Evolutionary conservation across 2,888 invertebrate species (phyloP), one percentile per base, ranked within the genome.

Genomic region (Lasioglossum pauxillum): DNA sequence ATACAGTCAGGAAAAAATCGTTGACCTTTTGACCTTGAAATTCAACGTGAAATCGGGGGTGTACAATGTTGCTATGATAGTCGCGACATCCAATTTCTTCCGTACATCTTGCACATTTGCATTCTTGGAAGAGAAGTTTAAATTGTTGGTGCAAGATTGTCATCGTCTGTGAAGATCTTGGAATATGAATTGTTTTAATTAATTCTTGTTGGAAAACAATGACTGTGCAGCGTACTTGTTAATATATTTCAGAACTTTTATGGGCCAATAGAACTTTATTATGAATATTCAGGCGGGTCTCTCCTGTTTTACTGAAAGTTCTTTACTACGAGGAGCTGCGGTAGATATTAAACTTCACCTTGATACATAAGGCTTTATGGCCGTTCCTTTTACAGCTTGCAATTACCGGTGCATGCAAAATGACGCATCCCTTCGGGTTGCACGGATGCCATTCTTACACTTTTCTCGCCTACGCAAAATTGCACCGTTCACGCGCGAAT

Each of bases 401-500:
- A 80, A 85, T 86, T 87, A 86, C 75, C 75, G 57, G 82, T 72
- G 82, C 79, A 75, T 80, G 86, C 57, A 44, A 77, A 85, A 85
- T 77, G 79, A 67, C 49, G 71, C 35, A 27, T 71, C 64, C 44
- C 67, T 41, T 60, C 75, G 73, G 19, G n/a, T n/a, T 23, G 31
- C 75, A 27, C 31, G 12, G 46, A 75, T 35, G 53, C 57, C 19
- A 44, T 64, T 38, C 35, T 75, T 60, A 44, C 57, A 78, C 19
- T 71, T 75, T 83, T 64, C 78, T 64, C 78, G 23, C 31, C 74
- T 41, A 23, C 67, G 41, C n/a, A 14, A 1, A 49, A 74, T 35
- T 76, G 23, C 53, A 41, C 31, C 60, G 78, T 78, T 78, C 46
- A 71, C 35, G 69, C 69, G 31, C n/a, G 69, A 77, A 14, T 44